Evolutionary conservation across 1,140 invertebrate genomes (phyloP).

Genomic region (Drosophila trapezifrons): DNA sequence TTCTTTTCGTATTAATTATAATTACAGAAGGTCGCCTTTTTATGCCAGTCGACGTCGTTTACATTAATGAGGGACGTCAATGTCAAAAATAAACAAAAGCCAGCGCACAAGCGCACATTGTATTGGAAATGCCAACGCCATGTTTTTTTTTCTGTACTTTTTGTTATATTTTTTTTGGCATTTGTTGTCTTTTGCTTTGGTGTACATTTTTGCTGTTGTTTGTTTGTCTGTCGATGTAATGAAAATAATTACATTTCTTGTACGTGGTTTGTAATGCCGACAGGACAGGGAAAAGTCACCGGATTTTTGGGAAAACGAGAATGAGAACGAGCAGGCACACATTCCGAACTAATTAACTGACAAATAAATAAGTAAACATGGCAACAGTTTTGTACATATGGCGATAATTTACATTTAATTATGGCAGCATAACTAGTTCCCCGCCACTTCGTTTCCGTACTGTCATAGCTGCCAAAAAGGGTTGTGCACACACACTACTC

Average conservation of each 20-base stretch:
- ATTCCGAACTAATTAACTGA: conserved; percentile 57
- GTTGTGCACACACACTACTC: conserved; percentile 16
- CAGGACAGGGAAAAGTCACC: conserved; percentile 37
- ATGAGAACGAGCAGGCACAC: conserved; percentile 1
- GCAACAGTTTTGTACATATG: conserved; percentile 60
- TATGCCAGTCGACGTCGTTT: conserved; percentile 59
- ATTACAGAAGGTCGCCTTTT: conserved; percentile 71
- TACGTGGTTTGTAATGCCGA: conserved; percentile 51
- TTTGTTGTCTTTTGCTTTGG: conserved; percentile 35
- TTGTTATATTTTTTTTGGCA: conserved; percentile 6
- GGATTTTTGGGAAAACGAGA: conserved; percentile 16
- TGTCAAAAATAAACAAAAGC: conserved; percentile 51
- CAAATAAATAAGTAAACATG: conserved; percentile 67
- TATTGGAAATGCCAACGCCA: conserved; percentile 43
- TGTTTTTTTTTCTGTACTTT: conserved; percentile 21
- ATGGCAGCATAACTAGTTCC: conserved; percentile 51
- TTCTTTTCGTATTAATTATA: conserved; percentile 80
- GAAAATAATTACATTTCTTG: conserved; percentile 77
- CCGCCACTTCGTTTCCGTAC: conserved; percentile 35
- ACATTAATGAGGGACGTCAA: conserved; percentile 64
- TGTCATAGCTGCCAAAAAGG: conserved; percentile 53
- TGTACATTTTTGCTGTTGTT: conserved; percentile 26
- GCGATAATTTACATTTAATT: conserved; percentile 75
- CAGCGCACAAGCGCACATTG: conserved; percentile 8
- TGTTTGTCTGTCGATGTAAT: conserved; percentile 50